phyloP scores from a whole-genome alignment of 2,113 vertebrate genomes.

The Carollia perspicillata region DNA sequence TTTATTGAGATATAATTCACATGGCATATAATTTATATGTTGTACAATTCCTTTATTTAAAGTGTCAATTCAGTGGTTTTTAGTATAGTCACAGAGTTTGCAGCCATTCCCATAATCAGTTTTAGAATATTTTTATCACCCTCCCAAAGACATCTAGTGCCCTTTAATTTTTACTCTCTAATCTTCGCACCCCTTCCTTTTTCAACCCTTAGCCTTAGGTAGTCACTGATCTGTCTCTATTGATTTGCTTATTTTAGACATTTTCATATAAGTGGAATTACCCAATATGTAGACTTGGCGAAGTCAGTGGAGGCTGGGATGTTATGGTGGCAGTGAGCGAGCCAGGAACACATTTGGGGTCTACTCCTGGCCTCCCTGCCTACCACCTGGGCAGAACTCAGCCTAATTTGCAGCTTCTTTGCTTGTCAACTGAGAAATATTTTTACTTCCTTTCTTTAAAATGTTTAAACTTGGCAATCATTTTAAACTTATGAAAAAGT shows the following conservation, averaged over 20 bases:
- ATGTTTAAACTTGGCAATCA: neutral
- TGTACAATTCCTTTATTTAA: neutral
- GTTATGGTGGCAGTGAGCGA: neutral
- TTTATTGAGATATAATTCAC: neutral
- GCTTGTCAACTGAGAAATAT: neutral
- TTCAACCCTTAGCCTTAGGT: neutral
- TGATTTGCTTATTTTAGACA: neutral
- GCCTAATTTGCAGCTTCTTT: neutral
- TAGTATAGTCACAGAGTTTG: neutral
- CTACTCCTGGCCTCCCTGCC: neutral
- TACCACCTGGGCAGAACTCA: neutral
- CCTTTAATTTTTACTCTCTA: neutral
- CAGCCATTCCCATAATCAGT: neutral
- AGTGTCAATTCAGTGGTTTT: neutral
- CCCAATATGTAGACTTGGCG: neutral
- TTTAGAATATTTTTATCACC: neutral
- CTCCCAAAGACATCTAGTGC: neutral
- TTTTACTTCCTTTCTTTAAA: neutral
- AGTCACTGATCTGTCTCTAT: neutral
- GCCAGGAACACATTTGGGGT: neutral
- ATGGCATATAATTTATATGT: neutral
- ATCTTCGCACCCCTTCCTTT: neutral
- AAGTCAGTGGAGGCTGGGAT: neutral
- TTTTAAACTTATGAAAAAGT: neutral
- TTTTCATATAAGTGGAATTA: neutral